Percentiles rank a stretch among this genome's conserved stretches.
phyloP scores from a whole-genome alignment of 2,888 invertebrate genomes.

The Heliconius ismenius region DNA sequence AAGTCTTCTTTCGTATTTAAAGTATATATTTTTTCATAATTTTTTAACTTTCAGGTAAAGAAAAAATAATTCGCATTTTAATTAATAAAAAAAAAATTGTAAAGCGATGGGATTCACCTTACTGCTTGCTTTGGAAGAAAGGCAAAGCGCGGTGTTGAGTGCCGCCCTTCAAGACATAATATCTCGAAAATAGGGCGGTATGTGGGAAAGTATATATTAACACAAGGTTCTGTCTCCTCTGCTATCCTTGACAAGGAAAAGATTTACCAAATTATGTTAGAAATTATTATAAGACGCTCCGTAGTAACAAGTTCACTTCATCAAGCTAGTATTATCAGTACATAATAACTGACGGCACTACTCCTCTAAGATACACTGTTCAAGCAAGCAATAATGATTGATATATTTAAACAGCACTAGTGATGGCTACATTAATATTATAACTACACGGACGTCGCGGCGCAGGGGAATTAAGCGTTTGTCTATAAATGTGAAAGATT shows the following conservation, averaged over 20 bases:
- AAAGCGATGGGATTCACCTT: not conserved
- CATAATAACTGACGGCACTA: not conserved
- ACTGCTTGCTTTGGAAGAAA: not conserved
- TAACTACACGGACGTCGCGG: not conserved
- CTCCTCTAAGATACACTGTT: not conserved
- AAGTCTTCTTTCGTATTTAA: too few species aligned
- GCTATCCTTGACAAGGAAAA: too few species aligned
- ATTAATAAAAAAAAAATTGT: too few species aligned
- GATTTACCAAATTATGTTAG: not conserved
- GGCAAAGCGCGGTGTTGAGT: not conserved
- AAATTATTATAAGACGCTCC: not conserved
- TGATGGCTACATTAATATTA: not conserved
- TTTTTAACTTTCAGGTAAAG: too few species aligned
- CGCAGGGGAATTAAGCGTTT: not conserved
- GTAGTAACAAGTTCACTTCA: not conserved
- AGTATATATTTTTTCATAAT: too few species aligned
- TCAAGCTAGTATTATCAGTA: conserved; percentile 6
- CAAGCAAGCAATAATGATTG: conserved; percentile 16
- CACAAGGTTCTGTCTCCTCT: too few species aligned
- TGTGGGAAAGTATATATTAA: too few species aligned
- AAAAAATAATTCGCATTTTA: too few species aligned
- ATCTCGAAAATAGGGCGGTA: too few species aligned
- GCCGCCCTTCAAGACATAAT: too few species aligned
- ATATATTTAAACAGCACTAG: conserved; percentile 9
- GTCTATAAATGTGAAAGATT: not conserved